Evolutionary conservation across 2,113 vertebrate genomes (phyloP).

Genomic region (Pristiophorus japonicus): DNA sequence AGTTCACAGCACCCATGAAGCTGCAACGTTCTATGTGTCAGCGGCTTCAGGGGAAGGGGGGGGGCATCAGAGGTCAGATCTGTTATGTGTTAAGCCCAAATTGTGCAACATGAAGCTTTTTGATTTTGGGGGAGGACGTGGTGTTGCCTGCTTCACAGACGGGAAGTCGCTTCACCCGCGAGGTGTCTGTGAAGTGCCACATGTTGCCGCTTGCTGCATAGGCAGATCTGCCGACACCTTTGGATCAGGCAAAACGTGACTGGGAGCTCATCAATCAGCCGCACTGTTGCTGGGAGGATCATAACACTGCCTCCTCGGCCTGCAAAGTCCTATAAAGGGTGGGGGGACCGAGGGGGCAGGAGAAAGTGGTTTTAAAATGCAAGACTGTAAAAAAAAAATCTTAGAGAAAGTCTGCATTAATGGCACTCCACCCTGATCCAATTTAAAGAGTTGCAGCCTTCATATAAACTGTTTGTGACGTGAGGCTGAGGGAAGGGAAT

Average conservation of each 20-base stretch:
- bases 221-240: neutral
- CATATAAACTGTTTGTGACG: neutral
- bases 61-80: neutral
- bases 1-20: constrained; percentile 25
- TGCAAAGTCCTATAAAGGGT: neutral
- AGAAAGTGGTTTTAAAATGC: neutral
- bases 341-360: neutral
- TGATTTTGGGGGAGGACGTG: neutral
- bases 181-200: neutral
- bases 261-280: neutral
- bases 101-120: neutral
- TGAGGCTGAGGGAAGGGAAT: neutral
- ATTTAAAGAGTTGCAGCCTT: neutral
- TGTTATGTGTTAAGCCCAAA: neutral
- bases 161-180: neutral
- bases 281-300: neutral
- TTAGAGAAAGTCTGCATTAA: neutral
- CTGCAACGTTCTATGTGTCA: neutral
- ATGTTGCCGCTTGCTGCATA: neutral
- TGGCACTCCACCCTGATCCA: neutral
- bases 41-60: neutral
- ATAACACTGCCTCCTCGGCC: neutral
- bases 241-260: neutral
- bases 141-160: neutral
- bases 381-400: neutral